Base-by-base conservation (phyloP, 2,113 vertebrate species). In the Scortum barcoo region DNA sequence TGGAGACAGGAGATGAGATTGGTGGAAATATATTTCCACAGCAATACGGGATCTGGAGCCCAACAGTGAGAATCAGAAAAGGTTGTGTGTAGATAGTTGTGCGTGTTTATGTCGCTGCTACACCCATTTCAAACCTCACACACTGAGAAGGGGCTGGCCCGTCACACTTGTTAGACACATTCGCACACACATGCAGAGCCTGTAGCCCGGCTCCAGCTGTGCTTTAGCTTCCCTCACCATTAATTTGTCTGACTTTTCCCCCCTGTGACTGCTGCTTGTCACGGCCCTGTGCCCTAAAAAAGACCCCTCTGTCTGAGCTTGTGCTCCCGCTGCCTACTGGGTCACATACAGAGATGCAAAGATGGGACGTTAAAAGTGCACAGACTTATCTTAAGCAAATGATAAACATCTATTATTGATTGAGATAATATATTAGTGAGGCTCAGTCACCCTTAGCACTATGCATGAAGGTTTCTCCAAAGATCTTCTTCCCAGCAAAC, bases 181-280 rank as follows among this genome's bases (percentile, higher is more conserved):
- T 9, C 56, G 61, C 44, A 81, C 60, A 42, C 33, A 38, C 46
- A 58, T 9, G 14, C 44, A 28, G 10, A 68, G 58, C 66, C 8
- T 61, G 72, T 70, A 78, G 77, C 66, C 13, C 13, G 51, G 78
- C 75, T 81, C 44, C 84, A 88, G 79, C 86, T 88, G 72, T 67
- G 72, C 71, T 80, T 57, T 63, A n/a, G 62, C 67, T 81, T 44
- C 76, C 72, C 81, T 83, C 73, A 60, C 50, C 72, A 62, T 80
- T 80, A 48, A 88, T 83, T 83, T 86, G 69, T 80, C 74, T 73
- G 71, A 68, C 72, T 85, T 36, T 12, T 54, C 53, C 53, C 60
- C 67, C 63, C 61, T 68, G 74, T 71, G 53, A 85, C 61, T 38
- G 74, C 58, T 57, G 11, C 81, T 40, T 66, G 72, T 73, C 57